Conservation (phyloP, 2,888 invertebrate species). For the Trichopoda pennipes region DNA sequence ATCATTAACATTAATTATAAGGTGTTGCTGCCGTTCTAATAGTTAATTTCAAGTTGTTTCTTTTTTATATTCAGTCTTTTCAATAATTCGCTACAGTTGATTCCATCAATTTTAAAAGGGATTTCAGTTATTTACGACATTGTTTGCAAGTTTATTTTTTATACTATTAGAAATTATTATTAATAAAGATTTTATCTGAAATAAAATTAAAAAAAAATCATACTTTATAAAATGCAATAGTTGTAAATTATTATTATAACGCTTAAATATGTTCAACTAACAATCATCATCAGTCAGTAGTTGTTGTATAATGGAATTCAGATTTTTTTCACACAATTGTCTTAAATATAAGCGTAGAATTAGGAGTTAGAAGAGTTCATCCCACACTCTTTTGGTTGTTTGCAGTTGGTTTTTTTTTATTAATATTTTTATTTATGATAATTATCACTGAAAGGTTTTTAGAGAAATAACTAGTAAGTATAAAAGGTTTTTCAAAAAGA, state of each 20-base stretch:
- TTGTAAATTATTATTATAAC: not conserved
- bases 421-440: no score
- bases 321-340: no score
- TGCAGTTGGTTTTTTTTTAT: no score
- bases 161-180: not conserved
- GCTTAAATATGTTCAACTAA: not conserved
- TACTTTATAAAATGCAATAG: not conserved
- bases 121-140: constrained; percentile 34
- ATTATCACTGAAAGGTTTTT: no score
- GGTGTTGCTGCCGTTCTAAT: constrained; percentile 21
- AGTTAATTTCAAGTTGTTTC: constrained; percentile 5
- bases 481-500: no score
- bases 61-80: not conserved
- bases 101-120: constrained; percentile 21
- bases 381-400: no score
- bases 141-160: constrained; percentile 1
- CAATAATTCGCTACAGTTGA: constrained; percentile 1
- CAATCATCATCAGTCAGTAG: no score
- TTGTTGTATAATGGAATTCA: no score
- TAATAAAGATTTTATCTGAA: constrained; percentile 38
- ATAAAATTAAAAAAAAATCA: constrained; percentile 1
- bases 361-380: no score
- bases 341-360: no score
- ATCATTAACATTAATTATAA: constrained; percentile 9
- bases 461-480: no score